Conservation (phyloP, 2,888 invertebrate species). For the Sesia apiformis region DNA sequence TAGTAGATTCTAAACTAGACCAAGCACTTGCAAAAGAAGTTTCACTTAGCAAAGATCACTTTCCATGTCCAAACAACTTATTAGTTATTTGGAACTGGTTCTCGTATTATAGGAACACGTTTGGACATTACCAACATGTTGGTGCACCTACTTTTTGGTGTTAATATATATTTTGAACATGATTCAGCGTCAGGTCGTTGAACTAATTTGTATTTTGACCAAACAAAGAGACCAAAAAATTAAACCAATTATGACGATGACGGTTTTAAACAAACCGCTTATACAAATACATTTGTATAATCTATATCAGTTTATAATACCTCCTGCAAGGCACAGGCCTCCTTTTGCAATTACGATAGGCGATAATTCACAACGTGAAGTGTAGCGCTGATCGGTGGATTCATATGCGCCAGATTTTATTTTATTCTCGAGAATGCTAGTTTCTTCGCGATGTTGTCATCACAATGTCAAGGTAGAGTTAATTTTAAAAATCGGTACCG, state of each 20-base stretch:
- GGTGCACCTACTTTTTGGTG: not conserved
- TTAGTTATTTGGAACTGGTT: not conserved
- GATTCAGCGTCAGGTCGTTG: not conserved
- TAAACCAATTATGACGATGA: not conserved
- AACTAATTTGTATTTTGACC: not conserved
- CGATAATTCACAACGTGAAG: no score
- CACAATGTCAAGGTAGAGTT: no score
- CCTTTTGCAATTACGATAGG: no score
- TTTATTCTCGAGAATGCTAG: no score
- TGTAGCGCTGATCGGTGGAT: no score
- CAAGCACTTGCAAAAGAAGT: no score
- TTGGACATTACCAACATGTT: not conserved
- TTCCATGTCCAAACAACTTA: not conserved
- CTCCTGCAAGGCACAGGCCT: no score
- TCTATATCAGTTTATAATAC: not conserved
- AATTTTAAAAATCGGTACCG: no score
- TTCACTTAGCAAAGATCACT: not conserved
- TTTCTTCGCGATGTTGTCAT: no score
- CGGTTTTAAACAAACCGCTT: not conserved
- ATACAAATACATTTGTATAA: not conserved
- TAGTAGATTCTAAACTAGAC: no score
- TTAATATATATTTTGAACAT: not conserved
- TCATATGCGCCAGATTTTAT: no score
- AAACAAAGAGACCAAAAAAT: not conserved
- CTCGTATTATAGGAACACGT: not conserved